A percentile compares a stretch with the other conserved stretches of the same genome.
Evolutionary conservation across 1,140 invertebrate genomes (phyloP).

Genomic region (Drosophila busckii): DNA sequence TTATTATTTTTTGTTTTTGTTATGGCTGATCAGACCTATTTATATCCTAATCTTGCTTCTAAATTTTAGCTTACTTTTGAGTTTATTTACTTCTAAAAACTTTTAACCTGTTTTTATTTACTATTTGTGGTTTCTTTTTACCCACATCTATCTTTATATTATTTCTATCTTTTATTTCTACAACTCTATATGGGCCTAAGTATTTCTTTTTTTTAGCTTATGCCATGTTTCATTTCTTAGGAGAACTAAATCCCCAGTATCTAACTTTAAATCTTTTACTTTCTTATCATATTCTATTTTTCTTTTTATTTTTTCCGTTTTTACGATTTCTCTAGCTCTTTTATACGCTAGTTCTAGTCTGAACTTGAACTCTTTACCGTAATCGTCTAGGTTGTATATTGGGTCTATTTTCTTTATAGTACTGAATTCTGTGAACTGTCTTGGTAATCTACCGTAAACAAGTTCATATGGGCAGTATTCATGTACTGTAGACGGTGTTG

Average conservation of each 20-base stretch:
- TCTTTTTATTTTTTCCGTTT: slow-evolving; percentile 5
- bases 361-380: slow-evolving; percentile 9
- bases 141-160: background rate
- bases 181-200: background rate
- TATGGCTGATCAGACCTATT: too few relatives aligned
- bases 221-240: slow-evolving; percentile 12
- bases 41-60: too few relatives aligned
- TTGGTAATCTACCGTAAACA: slow-evolving; percentile 11
- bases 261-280: too few relatives aligned
- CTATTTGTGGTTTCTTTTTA: slow-evolving; percentile 1
- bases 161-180: background rate
- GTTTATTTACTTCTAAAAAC: background rate
- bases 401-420: slow-evolving; percentile 10
- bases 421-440: slow-evolving; percentile 4
- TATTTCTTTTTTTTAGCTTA: slow-evolving; percentile 1
- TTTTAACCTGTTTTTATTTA: slow-evolving; percentile 10
- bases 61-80: too few relatives aligned
- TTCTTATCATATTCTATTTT: slow-evolving; percentile 1
- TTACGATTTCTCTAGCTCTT: slow-evolving; percentile 4
- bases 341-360: too few relatives aligned
- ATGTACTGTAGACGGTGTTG: slow-evolving; percentile 22
- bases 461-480: slow-evolving; percentile 18
- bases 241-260: background rate
- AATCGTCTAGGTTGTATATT: slow-evolving; percentile 22
- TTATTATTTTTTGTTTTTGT: too few relatives aligned